phyloP scores from a whole-genome alignment of 2,797 vertebrate genomes.

The Neopelma chrysocephalum region DNA sequence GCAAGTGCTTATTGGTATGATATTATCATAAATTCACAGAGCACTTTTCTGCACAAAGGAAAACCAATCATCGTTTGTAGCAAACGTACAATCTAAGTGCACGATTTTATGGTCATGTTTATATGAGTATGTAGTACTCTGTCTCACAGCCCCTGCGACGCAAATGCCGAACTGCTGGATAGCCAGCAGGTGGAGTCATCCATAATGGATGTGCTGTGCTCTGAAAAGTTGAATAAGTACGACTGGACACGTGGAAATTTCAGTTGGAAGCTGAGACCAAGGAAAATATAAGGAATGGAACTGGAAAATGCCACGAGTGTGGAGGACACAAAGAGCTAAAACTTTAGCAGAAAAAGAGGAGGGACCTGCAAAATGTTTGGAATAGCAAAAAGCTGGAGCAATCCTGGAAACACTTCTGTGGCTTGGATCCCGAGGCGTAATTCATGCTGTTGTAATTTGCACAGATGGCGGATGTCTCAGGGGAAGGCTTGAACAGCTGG shows the following conservation, averaged over 20 bases:
- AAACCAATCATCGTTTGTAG: not conserved
- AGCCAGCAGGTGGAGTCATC: conserved; percentile 56
- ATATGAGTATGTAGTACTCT: accelerated
- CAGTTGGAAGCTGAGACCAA: not conserved
- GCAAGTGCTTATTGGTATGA: not conserved
- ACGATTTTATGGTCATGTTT: not conserved
- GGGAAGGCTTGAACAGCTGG: conserved; percentile 51
- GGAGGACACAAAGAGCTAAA: not conserved
- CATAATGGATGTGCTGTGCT: not conserved
- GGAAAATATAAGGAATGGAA: conserved; percentile 48
- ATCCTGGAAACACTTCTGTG: conserved; percentile 22
- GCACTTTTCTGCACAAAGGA: not conserved
- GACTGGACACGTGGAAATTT: conserved; percentile 16
- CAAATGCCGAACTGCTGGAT: not conserved
- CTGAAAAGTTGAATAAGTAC: not conserved
- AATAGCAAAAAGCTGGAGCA: conserved; percentile 48
- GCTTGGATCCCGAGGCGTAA: conserved; percentile 14
- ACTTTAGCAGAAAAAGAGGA: conserved; percentile 24
- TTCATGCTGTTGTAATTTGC: conserved; percentile 37
- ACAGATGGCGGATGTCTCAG: conserved; percentile 15
- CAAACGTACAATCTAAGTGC: not conserved
- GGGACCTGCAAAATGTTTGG: conserved; percentile 44
- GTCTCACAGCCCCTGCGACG: accelerated
- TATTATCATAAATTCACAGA: not conserved
- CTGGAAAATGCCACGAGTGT: not conserved